phyloP scores from a whole-genome alignment of 1,140 invertebrate genomes.

The Centruroides sculpturatus region DNA sequence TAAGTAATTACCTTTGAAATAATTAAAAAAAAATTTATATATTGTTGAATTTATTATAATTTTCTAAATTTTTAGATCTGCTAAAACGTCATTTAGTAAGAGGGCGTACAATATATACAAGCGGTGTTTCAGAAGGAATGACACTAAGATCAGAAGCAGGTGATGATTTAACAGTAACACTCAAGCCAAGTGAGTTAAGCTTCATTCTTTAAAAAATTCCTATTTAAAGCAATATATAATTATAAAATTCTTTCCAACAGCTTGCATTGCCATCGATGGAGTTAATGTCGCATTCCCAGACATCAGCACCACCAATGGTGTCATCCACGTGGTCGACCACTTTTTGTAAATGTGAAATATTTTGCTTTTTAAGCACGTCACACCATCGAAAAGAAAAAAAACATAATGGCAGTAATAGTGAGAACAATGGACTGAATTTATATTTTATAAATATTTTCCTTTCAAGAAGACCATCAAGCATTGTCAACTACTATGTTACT shows the following conservation, averaged over 20 bases:
- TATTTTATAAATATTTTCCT: too few relatives aligned
- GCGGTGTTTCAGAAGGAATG: background rate
- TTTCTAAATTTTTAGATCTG: constrained; percentile 3
- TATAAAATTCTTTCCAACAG: background rate
- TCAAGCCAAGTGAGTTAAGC: background rate
- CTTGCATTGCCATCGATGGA: constrained; percentile 15
- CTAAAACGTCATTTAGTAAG: constrained; percentile 5
- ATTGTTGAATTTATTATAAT: background rate
- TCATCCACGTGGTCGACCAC: constrained; percentile 28
- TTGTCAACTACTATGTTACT: too few relatives aligned
- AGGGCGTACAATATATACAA: background rate
- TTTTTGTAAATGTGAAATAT: constrained; percentile 3
- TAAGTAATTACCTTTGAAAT: constrained; percentile 5
- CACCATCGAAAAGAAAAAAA: too few relatives aligned
- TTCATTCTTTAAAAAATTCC: background rate
- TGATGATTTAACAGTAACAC: background rate
- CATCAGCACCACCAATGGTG: constrained; percentile 28
- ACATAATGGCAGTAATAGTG: too few relatives aligned
- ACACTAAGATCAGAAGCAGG: background rate
- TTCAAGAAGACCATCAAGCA: too few relatives aligned
- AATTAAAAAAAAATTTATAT: background rate
- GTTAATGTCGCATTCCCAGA: constrained; percentile 20
- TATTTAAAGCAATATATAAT: background rate
- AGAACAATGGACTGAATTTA: too few relatives aligned
- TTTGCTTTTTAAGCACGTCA: too few relatives aligned